Evolutionary conservation across 2,888 invertebrate genomes (phyloP), one percentile per base, ranked within the genome.

Genomic region (Teleiodes luculella): DNA sequence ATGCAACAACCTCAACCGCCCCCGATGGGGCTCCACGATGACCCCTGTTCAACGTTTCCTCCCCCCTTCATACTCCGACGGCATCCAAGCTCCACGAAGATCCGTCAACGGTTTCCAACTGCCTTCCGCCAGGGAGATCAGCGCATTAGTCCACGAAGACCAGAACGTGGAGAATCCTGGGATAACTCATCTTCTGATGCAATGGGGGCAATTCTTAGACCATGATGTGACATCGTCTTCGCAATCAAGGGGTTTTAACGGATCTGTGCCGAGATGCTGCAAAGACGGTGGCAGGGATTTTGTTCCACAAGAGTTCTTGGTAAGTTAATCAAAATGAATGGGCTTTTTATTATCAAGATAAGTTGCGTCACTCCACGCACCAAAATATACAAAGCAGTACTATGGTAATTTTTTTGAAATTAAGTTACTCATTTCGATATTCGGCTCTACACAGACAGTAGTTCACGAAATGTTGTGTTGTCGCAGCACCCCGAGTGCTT

Each of bases 151-250:
- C 31, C 94, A 94, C 63, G 85, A 89, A 58, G 89, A 91, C 64
- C 90, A 90, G 59, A 92, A 93, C 65, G 90, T 90, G 0, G 94
- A 94, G 61, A 91, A 93, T 5, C 90, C 91, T 0, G 91, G 92
- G 0, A 90, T 96, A 7, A 95, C 95, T 0, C 93, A 95, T 62
- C 93, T 95, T 92, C 91, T 96, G 56, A 96, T 96, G 92, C 97
- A 97, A 74, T 97, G 97, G 95, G 97, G 97, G 0, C 97, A 97
- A 80, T 94, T 97, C 65, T 72, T 97, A 55, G 97, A 97, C 73
- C 97, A 97, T 69, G 97, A 97, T 74, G 84, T 97, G 60, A 96
- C 95, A 37, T 93, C 95, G 0, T 93, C 95, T 3, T 94, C 94
- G 0, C 95, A 95, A 67, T 93, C 94, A 1, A 89, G 92, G 64